phyloP scores from a whole-genome alignment of 1,140 invertebrate species.

The Lineus longissimus region DNA sequence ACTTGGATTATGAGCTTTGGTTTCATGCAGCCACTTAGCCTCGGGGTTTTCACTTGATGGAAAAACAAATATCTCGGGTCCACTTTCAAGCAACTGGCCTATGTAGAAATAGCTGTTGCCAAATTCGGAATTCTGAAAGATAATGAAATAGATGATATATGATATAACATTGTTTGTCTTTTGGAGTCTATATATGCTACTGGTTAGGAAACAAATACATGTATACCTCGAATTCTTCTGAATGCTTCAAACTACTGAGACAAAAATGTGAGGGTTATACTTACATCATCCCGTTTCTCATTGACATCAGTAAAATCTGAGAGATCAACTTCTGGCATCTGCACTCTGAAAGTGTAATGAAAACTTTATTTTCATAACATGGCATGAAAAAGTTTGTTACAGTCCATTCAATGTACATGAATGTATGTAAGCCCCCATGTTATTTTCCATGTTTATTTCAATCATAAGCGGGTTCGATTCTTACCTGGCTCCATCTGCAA shows the following conservation, averaged over 20 bases:
- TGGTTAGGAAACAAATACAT: too few species aligned
- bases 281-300: conserved; percentile 60
- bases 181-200: too few species aligned
- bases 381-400: too few species aligned
- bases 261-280: background rate
- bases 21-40: conserved; percentile 72
- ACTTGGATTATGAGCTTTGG: conserved; percentile 66
- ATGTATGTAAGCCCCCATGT: too few species aligned
- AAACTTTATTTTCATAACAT: too few species aligned
- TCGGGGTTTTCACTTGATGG: conserved; percentile 63
- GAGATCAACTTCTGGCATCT: conserved; percentile 2
- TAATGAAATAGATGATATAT: conserved; percentile 12
- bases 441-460: too few species aligned
- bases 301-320: conserved; percentile 63
- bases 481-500: conserved; percentile 56
- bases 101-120: conserved; percentile 68
- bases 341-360: background rate
- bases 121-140: conserved; percentile 61
- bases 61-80: conserved; percentile 44
- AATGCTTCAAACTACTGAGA: too few species aligned
- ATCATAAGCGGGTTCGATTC: too few species aligned
- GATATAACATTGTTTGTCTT: too few species aligned
- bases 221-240: too few species aligned
- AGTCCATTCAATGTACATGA: too few species aligned
- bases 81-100: conserved; percentile 71